phyloP scores from a whole-genome alignment of 2,797 vertebrate genomes.

The Anniella stebbinsi region DNA sequence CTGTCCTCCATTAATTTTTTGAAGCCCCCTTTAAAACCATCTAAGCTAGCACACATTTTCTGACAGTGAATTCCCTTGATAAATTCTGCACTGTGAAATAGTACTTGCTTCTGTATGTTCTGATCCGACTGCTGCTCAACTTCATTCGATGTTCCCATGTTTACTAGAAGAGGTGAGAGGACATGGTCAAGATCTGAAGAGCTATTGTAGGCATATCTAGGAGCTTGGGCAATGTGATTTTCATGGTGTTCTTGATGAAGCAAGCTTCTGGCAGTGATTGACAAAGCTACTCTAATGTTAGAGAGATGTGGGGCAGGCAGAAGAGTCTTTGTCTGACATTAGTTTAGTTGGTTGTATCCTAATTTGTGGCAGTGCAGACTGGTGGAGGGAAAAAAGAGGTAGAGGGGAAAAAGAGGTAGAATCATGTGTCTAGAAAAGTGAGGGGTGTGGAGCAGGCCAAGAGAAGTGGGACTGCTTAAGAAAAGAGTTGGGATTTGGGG shows the following conservation, averaged over 20 bases:
- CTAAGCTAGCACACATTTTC: background rate
- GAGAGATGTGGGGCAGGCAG: background rate
- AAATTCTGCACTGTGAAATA: background rate
- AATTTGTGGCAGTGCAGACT: no score
- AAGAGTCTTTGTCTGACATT: background rate
- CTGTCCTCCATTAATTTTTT: background rate
- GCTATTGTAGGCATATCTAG: no score
- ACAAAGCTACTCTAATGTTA: no score
- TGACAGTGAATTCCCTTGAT: fast-evolving
- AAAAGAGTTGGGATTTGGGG: background rate
- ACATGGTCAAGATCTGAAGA: background rate
- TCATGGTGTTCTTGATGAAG: background rate
- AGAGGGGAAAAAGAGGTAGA: no score
- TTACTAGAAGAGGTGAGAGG: background rate
- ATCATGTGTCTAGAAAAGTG: background rate
- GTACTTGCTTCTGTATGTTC: background rate
- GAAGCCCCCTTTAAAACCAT: background rate
- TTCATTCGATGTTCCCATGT: background rate
- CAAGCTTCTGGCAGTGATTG: background rate
- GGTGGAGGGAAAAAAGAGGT: no score
- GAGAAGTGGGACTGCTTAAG: background rate
- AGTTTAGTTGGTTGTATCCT: background rate
- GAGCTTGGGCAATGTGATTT: background rate
- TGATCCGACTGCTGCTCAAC: background rate
- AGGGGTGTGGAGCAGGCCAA: no score